These are phyloP conservation scores for Isichthys henryi DNA, from an alignment of 2,113 vertebrate species.

Conservation along the genomic window DNA sequence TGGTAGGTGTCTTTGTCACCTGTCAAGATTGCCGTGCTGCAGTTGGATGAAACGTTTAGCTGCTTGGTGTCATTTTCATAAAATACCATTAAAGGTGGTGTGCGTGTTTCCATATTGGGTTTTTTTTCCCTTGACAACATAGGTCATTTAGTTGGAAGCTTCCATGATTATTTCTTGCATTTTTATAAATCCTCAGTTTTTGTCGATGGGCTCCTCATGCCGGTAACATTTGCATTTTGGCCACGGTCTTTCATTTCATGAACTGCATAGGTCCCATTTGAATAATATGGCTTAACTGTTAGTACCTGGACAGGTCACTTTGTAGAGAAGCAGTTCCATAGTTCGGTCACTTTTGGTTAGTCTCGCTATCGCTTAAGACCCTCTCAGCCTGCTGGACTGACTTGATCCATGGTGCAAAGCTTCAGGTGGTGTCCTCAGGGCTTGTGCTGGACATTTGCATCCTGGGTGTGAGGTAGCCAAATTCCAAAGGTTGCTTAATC, in stretches of 20 bases:
- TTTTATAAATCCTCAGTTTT: constrained; percentile 7
- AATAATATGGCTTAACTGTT: background rate
- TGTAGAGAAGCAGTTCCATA: background rate
- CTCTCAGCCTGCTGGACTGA: background rate
- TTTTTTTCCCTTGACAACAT: background rate
- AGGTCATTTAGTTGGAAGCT: background rate
- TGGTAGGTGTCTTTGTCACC: constrained; percentile 49
- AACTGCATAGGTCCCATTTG: background rate
- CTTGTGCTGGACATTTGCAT: background rate
- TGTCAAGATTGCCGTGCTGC: constrained; percentile 33
- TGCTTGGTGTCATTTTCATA: constrained; percentile 48
- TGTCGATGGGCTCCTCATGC: background rate
- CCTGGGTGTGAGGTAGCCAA: background rate
- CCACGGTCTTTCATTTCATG: background rate
- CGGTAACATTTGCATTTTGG: background rate
- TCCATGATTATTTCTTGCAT: background rate
- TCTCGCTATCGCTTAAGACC: background rate
- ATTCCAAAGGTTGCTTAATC: background rate
- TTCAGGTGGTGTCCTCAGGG: background rate
- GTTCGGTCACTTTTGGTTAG: background rate
- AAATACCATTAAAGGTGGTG: constrained; percentile 19
- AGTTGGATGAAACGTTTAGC: constrained; percentile 44
- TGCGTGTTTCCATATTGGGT: constrained; percentile 47
- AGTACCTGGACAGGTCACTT: background rate
- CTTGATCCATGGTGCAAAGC: background rate